A percentile compares a stretch with the other conserved stretches of the same genome.
These are phyloP conservation scores for Phoebastria nigripes DNA, from an alignment of 2,797 vertebrate genomes.

Conservation along the genomic window DNA sequence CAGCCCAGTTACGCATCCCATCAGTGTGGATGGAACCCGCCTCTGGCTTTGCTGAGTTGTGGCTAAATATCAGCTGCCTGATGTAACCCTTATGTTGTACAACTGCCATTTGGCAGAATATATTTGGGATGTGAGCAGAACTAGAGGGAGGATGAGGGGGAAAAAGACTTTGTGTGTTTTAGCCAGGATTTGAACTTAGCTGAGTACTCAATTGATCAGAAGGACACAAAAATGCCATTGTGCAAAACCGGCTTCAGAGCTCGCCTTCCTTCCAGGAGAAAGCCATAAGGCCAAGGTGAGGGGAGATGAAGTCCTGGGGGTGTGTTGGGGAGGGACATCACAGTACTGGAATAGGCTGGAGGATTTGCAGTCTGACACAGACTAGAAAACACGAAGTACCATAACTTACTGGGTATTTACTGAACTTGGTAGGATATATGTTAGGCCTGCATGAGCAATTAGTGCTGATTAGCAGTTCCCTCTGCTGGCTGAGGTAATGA, in stretches of 20 bases:
- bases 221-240: background rate
- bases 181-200: background rate
- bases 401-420: background rate
- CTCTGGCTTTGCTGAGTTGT: background rate
- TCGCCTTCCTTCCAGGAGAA: background rate
- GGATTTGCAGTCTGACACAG: background rate
- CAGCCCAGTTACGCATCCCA: background rate
- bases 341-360: background rate
- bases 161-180: background rate
- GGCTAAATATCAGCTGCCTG: background rate
- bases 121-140: background rate
- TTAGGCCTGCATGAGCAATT: background rate
- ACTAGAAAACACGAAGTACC: background rate
- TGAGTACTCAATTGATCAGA: background rate
- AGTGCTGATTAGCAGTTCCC: slow-evolving; percentile 48
- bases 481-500: slow-evolving; percentile 52
- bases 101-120: background rate
- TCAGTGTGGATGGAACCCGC: rapidly evolving
- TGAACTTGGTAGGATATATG: background rate
- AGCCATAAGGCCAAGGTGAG: background rate
- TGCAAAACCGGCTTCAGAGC: background rate
- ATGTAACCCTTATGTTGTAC: background rate
- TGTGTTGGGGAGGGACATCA: too few relatives aligned
- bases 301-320: background rate
- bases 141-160: background rate